A percentile compares a stretch with the other conserved stretches of the same genome.
These are phyloP conservation scores for Sternarchorhynchus goeldii DNA, from an alignment of 2,797 vertebrate genomes.

Conservation along the genomic window DNA sequence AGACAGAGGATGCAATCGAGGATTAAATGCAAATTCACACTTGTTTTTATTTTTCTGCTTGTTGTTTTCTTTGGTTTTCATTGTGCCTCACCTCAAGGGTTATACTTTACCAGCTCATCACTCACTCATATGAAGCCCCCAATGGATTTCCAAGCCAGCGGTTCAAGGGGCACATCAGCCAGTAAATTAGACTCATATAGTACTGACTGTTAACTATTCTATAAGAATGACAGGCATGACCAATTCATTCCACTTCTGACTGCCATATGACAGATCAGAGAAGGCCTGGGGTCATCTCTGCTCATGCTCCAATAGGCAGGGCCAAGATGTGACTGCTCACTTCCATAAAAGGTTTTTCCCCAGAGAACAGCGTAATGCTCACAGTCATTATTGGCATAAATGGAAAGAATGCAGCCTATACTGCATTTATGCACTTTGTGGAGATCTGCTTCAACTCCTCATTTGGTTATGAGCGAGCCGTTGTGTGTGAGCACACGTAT, in stretches of 20 bases:
- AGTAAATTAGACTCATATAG: background rate
- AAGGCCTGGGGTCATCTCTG: slow-evolving; percentile 15
- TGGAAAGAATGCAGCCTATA: slow-evolving; percentile 47
- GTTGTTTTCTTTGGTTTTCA: background rate
- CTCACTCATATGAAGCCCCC: background rate
- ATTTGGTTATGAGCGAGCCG: slow-evolving; percentile 27
- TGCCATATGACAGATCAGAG: slow-evolving; percentile 31
- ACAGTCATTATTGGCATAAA: slow-evolving; percentile 25
- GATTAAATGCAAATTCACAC: background rate
- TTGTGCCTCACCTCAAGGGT: background rate
- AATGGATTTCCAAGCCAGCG: slow-evolving; percentile 3
- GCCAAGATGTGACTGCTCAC: slow-evolving; percentile 4
- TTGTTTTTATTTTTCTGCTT: background rate
- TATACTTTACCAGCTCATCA: background rate
- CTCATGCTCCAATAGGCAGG: slow-evolving; percentile 16
- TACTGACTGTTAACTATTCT: background rate
- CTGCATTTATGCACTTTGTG: slow-evolving; percentile 21
- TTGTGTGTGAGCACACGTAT: background rate
- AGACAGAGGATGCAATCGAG: background rate
- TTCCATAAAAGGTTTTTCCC: slow-evolving; percentile 45
- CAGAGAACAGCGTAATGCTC: slow-evolving; percentile 10
- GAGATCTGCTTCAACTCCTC: slow-evolving; percentile 15
- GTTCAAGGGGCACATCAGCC: background rate
- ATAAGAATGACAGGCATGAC: slow-evolving; percentile 24
- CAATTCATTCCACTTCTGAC: background rate